A percentile compares a stretch with the other conserved stretches of the same genome.
phyloP scores from a whole-genome alignment of 2,888 invertebrate genomes.

The Yponomeuta malinellus region DNA sequence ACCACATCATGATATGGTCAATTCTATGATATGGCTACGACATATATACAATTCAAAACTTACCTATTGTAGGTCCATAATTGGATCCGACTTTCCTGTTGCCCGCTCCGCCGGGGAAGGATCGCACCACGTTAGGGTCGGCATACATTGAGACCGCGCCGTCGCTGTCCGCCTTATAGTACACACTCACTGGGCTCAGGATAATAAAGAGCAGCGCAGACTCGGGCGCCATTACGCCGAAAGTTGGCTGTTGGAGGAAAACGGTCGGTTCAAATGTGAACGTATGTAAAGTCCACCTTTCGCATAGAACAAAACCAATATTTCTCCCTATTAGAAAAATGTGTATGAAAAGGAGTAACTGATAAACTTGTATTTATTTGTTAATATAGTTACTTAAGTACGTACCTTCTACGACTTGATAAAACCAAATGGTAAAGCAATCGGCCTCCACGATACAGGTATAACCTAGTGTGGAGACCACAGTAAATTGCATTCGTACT shows the following conservation, averaged over 20 bases:
- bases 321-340: too few species aligned
- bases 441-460: too few species aligned
- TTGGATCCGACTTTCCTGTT: slow-evolving; percentile 97
- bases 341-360: background rate
- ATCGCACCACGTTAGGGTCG: slow-evolving; percentile 89
- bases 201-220: slow-evolving; percentile 95
- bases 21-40: too few species aligned
- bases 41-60: too few species aligned
- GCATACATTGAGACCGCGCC: slow-evolving; percentile 91
- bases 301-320: too few species aligned
- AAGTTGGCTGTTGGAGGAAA: slow-evolving; percentile 80
- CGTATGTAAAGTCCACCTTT: background rate
- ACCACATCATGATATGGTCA: too few species aligned
- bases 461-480: too few species aligned
- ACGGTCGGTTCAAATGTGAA: background rate
- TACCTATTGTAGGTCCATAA: slow-evolving; percentile 87
- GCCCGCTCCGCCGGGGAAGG: slow-evolving; percentile 96
- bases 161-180: slow-evolving; percentile 82
- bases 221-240: slow-evolving; percentile 92
- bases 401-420: too few species aligned
- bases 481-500: too few species aligned
- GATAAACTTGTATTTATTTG: background rate
- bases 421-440: too few species aligned
- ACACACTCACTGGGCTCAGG: slow-evolving; percentile 94
- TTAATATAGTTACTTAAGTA: too few species aligned